Evolutionary conservation across 1,140 invertebrate species (phyloP), one percentile per base, ranked within the genome.

Genomic region (Macrotrachela quadricornifera): DNA sequence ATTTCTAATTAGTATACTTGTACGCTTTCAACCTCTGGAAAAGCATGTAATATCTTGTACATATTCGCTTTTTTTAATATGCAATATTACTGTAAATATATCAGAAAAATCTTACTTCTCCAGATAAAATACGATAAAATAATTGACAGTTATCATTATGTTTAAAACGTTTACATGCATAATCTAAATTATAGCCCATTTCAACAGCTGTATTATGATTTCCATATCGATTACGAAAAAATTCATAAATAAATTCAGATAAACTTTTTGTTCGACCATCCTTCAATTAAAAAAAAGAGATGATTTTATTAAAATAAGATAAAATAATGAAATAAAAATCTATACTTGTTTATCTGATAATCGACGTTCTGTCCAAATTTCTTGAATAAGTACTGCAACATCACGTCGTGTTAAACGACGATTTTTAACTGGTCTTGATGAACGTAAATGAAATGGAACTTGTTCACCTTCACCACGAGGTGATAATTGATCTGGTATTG

Each of bases 371-470:
- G 15, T 53, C 45, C 9, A 11, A 41, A 53, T 30, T 41, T 53
- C 37, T 46, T 38, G 15, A 39, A 53, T 6, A 46, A 40, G 12
- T 18, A 41, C 4, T 42, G 41, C 16, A 53, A 17, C 36, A 46
- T 53, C 51, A 42, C 46, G 46, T 48, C 46, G 46, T 14, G 45
- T 43, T 21, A 47, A 53, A 46, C 46, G 46, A 47, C 44, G 42
- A 16, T 53, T 53, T 40, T 48, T 46, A 10, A 53, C 38, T 47
- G 46, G 40, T 36, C 38, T 38, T 30, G 46, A 30, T 30, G 16
- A 47, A 10, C 51, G 46, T 37, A 53, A 53, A 53, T 53, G 44
- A 40, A 40, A 11, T 12, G 45, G 44, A 39, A 53, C 38, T 10
- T 53, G 39, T 21, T 42, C 3, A 14, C 46, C 17, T 38, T 16